Evolutionary conservation across 2,888 invertebrate genomes (phyloP).

Genomic region (Hemistola chrysoprasaria): DNA sequence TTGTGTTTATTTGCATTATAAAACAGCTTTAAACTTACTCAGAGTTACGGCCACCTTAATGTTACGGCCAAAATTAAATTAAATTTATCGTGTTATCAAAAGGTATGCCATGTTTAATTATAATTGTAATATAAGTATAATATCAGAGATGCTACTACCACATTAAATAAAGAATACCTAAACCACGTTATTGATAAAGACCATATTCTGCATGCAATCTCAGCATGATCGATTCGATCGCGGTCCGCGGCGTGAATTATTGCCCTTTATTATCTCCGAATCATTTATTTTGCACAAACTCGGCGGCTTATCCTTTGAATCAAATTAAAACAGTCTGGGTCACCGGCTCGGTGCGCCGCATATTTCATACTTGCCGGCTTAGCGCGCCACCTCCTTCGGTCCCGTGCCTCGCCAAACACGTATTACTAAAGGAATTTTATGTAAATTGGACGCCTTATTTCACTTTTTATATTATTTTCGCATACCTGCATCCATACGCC

Average conservation of each 20-base stretch:
- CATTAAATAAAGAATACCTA: too few relatives aligned
- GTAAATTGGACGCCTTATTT: conserved; percentile 60
- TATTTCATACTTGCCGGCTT: conserved; percentile 50
- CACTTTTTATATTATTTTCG: conserved; percentile 45
- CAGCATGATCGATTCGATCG: conserved; percentile 14
- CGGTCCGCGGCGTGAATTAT: conserved; percentile 52
- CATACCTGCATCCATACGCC: conserved; percentile 40
- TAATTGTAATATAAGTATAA: too few relatives aligned
- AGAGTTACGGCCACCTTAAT: conserved; percentile 4
- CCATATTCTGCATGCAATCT: conserved; percentile 8
- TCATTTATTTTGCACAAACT: conserved; percentile 50
- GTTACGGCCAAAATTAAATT: too few relatives aligned
- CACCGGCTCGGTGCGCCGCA: conserved; percentile 40
- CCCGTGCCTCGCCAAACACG: conserved; percentile 25
- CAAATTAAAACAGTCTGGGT: conserved; percentile 64
- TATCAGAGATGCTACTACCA: too few relatives aligned
- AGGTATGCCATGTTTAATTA: too few relatives aligned
- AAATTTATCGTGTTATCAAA: neutral
- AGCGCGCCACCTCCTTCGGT: conserved; percentile 22
- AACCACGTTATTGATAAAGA: neutral
- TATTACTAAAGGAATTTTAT: conserved; percentile 62
- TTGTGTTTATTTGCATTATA: neutral
- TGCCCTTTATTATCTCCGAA: conserved; percentile 60
- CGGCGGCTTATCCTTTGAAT: conserved; percentile 67
- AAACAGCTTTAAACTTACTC: too few relatives aligned